phyloP scores from a whole-genome alignment of 2,888 invertebrate species.

The Tachina lurida region DNA sequence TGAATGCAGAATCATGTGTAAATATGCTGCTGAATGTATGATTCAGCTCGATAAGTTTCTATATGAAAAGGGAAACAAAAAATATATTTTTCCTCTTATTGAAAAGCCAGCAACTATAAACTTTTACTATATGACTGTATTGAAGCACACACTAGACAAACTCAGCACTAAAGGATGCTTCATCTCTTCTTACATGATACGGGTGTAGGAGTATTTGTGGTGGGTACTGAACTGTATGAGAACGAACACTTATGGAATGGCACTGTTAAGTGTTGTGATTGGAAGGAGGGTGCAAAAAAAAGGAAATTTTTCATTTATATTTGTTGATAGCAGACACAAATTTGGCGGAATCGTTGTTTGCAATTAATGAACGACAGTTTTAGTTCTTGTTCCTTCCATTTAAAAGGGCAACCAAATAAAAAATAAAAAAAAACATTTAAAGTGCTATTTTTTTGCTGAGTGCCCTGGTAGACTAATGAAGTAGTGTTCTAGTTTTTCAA shows the following conservation, averaged over 20 bases:
- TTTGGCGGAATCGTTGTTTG: no score
- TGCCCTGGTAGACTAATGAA: no score
- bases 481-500: no score
- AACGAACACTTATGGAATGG: neutral
- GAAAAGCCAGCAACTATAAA: slow-evolving; percentile 26
- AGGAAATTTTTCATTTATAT: no score
- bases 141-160: slow-evolving; percentile 22
- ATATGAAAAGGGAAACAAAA: neutral
- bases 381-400: no score
- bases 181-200: neutral
- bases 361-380: no score
- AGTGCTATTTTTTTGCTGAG: no score
- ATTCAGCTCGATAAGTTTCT: slow-evolving; percentile 11
- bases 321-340: no score
- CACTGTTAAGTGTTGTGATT: neutral
- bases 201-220: neutral
- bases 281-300: neutral
- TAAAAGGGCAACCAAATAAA: no score
- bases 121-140: slow-evolving; percentile 17
- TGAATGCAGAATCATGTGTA: neutral
- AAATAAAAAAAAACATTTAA: no score
- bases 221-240: neutral
- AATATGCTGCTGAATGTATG: slow-evolving; percentile 3
- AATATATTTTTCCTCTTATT: neutral
- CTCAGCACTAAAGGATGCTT: slow-evolving; percentile 16